Conservation (phyloP, 2,888 invertebrate genomes). For the Leucophora obtusa region DNA sequence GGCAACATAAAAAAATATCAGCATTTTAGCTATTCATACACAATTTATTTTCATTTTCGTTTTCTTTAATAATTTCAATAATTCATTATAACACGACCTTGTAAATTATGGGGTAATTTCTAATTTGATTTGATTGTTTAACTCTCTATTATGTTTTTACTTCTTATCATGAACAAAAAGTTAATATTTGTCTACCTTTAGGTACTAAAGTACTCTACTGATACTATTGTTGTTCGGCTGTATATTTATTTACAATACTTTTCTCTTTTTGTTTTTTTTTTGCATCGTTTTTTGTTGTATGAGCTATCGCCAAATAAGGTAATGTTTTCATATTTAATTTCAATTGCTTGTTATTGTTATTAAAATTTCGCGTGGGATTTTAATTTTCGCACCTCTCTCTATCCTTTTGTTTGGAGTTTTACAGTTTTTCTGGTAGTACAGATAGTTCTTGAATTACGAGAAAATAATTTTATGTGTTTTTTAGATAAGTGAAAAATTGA, state of each 20-base stretch:
- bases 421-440: neutral
- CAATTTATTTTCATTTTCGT: neutral
- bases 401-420: neutral
- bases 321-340: constrained; percentile 36
- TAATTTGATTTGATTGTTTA: neutral
- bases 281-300: constrained; percentile 28
- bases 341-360: constrained; percentile 25
- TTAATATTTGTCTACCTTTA: neutral
- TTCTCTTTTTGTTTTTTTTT: constrained; percentile 11
- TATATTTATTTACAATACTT: constrained; percentile 2
- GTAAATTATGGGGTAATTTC: neutral
- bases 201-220: neutral
- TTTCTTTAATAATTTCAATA: neutral
- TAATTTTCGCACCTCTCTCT: constrained; percentile 23
- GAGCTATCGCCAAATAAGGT: constrained; percentile 57
- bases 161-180: neutral
- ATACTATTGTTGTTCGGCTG: neutral
- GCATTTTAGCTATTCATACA: too few relatives aligned
- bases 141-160: neutral
- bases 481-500: too few relatives aligned
- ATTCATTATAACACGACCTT: neutral
- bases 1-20: too few relatives aligned
- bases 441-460: too few relatives aligned
- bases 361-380: constrained; percentile 50
- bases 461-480: too few relatives aligned